Evolutionary conservation across 2,888 invertebrate genomes (phyloP).

Genomic region (Dolichomitus sp.): DNA sequence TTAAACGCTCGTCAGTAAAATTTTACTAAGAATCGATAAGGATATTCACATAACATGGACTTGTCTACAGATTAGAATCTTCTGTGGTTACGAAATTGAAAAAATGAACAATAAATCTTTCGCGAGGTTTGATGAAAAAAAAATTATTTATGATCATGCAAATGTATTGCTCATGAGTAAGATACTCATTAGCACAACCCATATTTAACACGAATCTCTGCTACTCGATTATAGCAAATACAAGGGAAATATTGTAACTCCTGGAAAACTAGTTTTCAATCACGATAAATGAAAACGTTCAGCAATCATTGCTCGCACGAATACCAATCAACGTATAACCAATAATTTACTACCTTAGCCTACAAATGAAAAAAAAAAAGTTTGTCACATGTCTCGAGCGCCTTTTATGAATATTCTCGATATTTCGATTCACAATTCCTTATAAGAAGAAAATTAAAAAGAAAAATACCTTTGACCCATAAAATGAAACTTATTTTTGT

Average conservation of each 20-base stretch:
- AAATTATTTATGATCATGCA: background rate
- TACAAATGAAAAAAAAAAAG: background rate
- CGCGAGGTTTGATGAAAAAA: background rate
- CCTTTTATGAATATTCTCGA: background rate
- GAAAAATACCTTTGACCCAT: no score
- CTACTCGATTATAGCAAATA: background rate
- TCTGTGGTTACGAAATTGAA: background rate
- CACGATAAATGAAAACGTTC: background rate
- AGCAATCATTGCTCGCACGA: background rate
- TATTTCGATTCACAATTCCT: background rate
- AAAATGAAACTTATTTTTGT: no score
- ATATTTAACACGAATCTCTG: background rate
- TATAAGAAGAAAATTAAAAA: no score
- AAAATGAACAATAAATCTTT: background rate
- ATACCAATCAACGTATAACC: background rate
- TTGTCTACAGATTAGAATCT: background rate
- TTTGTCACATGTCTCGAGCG: background rate
- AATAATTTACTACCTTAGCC: background rate
- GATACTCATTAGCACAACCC: background rate
- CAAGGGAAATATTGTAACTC: background rate
- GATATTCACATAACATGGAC: background rate
- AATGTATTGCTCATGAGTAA: background rate
- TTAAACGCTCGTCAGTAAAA: no score
- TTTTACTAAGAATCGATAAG: background rate
- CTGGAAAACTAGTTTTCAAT: slow-evolving; percentile 5